Evolutionary conservation across 2,888 invertebrate genomes (phyloP), one percentile per base, ranked within the genome.

Genomic region (Argynnis bischoffii): DNA sequence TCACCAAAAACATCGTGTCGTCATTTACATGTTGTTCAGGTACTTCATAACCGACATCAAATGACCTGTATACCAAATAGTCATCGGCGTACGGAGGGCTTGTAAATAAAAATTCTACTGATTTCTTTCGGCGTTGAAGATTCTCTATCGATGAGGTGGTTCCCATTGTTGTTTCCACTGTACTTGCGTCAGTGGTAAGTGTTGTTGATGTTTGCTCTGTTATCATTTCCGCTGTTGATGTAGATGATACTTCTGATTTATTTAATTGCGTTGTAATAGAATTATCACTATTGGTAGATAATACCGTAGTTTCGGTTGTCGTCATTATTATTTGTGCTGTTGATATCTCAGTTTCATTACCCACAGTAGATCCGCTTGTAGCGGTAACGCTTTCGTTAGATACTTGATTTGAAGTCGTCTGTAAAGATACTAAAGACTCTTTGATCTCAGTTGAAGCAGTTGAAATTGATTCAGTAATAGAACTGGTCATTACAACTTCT

Each of bases 61-160:
- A 90, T 2, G 92, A 85, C 76, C 87, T 83, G 74, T 90, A 89
- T 63, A 86, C 78, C 47, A 84, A 77, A 69, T 87, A 88, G 72
- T 90, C 90, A 21, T 90, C 85, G 35, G 85, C 74, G 69, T 88
- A 88, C 0, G 90, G 87, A 3, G 89, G 90, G 75, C 85, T 86
- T 26, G 86, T 89, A 63, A 84, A 90, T 72, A 91, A 81, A 63
- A 90, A 93, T 75, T 92, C 90, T 6, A 88, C 86, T 1, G 93
- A 92, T 76, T 85, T 91, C 71, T 92, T 93, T 55, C 83, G 82
- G 63, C 92, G 79, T 70, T 87, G 79, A 3, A 89, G 80, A 1
- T 87, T 89, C 79, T 89, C 89, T 76, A 88, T 72, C 13, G 78
- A 79, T 4, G 78, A 74, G 8, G 76, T 79, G 11, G 74, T 64